Conservation (phyloP, 1,140 invertebrate genomes). For the Tetramorium simillimum region DNA sequence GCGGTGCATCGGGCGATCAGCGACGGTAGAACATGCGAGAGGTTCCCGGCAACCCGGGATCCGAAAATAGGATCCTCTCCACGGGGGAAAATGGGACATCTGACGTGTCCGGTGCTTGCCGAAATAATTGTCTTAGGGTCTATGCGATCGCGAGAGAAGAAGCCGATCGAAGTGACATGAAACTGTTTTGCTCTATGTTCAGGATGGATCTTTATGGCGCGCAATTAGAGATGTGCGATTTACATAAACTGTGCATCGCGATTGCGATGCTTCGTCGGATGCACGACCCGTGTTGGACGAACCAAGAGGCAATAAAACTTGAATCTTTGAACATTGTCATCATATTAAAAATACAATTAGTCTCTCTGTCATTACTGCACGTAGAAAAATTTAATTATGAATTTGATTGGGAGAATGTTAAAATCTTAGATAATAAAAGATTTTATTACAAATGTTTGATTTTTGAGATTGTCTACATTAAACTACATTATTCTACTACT, state of each 20-base stretch:
- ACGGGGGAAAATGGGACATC: not conserved
- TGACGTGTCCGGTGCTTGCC: not conserved
- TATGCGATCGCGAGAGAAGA: not conserved
- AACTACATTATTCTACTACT: too few relatives aligned
- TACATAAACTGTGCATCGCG: not conserved
- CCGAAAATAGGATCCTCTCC: constrained; percentile 22
- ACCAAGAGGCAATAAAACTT: too few relatives aligned
- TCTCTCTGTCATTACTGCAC: too few relatives aligned
- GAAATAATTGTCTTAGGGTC: not conserved
- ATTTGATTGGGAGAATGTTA: too few relatives aligned
- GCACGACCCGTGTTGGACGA: too few relatives aligned
- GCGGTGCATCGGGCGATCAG: not conserved
- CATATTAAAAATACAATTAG: too few relatives aligned
- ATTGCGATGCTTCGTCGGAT: too few relatives aligned
- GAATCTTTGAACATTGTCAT: too few relatives aligned
- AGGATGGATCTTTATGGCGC: not conserved
- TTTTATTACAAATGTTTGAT: too few relatives aligned
- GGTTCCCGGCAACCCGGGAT: not conserved
- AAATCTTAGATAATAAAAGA: too few relatives aligned
- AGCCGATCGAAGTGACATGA: not conserved
- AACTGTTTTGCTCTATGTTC: not conserved
- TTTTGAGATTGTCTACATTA: too few relatives aligned
- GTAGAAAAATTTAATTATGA: too few relatives aligned
- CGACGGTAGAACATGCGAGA: not conserved
- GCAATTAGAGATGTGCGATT: not conserved